Conservation (phyloP, 1,140 invertebrate species). For the Hylaeus volcanicus region DNA sequence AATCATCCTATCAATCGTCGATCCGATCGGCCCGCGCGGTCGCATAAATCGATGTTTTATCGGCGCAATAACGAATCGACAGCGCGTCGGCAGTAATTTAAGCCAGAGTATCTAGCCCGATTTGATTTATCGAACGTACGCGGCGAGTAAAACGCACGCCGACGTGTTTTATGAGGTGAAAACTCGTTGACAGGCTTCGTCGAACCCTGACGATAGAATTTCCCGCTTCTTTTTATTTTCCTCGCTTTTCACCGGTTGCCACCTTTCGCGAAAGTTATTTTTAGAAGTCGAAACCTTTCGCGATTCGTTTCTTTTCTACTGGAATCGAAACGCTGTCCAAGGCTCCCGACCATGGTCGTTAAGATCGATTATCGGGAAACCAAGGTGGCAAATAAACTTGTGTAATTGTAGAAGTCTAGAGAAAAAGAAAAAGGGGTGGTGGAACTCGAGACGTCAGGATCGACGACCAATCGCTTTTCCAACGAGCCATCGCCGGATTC, state of each 20-base stretch:
- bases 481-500: no score
- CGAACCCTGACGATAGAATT: neutral
- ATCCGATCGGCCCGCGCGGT: neutral
- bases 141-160: neutral
- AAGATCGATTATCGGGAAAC: conserved; percentile 8
- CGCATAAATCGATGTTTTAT: conserved; percentile 28
- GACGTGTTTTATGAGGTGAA: conserved; percentile 33
- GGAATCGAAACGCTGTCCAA: neutral
- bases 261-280: neutral
- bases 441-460: no score
- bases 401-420: neutral
- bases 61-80: conserved; percentile 7
- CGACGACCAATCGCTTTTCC: no score
- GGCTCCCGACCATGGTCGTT: neutral
- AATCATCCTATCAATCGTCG: neutral
- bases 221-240: neutral
- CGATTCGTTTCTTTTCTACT: neutral
- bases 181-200: conserved; percentile 27
- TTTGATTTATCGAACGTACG: conserved; percentile 46
- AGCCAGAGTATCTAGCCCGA: conserved; percentile 20
- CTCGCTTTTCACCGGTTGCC: neutral
- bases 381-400: conserved; percentile 1
- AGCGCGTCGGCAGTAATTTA: conserved; percentile 36
- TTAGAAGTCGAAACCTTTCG: neutral
- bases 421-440: no score